These are phyloP conservation scores for Helarctos malayanus DNA, from an alignment of 2,797 vertebrate genomes.

Conservation along the genomic window DNA sequence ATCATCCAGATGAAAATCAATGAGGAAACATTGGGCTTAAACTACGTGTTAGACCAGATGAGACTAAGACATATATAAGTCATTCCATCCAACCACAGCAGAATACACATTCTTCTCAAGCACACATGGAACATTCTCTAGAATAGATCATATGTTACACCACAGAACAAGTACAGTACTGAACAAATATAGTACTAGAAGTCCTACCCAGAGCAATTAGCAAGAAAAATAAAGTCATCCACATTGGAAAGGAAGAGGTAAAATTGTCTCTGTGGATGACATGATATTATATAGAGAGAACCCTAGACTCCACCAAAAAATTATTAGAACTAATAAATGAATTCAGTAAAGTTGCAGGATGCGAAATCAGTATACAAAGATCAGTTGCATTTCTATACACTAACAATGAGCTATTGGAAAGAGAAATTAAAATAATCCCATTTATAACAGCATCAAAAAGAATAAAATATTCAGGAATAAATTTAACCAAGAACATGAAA, in stretches of 20 bases:
- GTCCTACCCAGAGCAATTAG: neutral
- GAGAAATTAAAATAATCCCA: neutral
- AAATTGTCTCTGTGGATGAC: neutral
- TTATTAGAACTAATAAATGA: neutral
- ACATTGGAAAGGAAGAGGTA: neutral
- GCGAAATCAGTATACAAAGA: neutral
- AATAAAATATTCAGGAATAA: neutral
- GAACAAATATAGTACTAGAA: neutral
- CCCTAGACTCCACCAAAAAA: neutral
- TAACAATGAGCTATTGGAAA: neutral
- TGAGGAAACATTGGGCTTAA: constrained; percentile 13
- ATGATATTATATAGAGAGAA: neutral
- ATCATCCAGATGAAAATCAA: neutral
- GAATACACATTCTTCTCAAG: neutral
- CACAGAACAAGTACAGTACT: neutral
- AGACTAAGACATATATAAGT: neutral
- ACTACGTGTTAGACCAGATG: neutral
- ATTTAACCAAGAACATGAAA: constrained; percentile 11
- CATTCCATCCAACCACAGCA: neutral
- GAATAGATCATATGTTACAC: neutral
- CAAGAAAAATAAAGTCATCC: neutral
- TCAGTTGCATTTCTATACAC: neutral
- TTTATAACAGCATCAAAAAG: neutral
- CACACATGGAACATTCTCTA: neutral
- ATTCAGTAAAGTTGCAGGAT: neutral